Evolutionary conservation across 2,888 invertebrate species (phyloP), one percentile per base, ranked within the genome.

Genomic region (Fragum sueziense): DNA sequence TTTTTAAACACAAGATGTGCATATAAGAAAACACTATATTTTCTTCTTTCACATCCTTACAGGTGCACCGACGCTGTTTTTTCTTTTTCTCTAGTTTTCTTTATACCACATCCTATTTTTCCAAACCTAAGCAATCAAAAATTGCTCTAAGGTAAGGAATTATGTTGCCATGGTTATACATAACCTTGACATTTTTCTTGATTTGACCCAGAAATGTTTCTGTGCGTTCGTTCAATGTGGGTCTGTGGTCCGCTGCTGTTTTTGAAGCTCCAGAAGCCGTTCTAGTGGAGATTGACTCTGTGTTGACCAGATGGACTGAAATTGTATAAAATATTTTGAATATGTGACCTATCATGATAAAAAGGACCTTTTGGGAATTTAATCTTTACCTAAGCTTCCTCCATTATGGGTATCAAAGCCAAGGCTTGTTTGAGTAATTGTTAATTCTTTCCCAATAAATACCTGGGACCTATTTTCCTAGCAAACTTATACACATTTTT

Each of bases 241-340:
- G 72, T 92, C 91, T 14, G 88, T 88, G 80, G 92, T 92, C 22
- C 92, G 89, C 25, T 93, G 91, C 68, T 90, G 91, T 79, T 96
- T 96, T 93, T 97, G 97, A 89, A 96, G 96, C 91, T 97, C 96
- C 80, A 97, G 93, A 27, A 97, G 95, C 54, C 96, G 95, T 92
- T 97, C 96, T 76, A 97, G 94, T 0, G 97, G 96, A 47, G 96
- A 96, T 1, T 96, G 96, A 2, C 96, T 96, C 29, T 84, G 82
- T 22, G 67, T 77, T 0, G 96, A 95, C 96, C 96, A 96, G 59
- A 97, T 93, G 0, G 96, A 96, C 95, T 96, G 95, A 51, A 94
- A 92, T 27, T 69, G 29, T 74, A 41, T 65, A 61, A 78, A 65
- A 9, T 4, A 47, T n/a, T n/a, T 77, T 0, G 96, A 95, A 96